phyloP scores from a whole-genome alignment of 2,888 invertebrate genomes.

The Tenthredo livida region DNA sequence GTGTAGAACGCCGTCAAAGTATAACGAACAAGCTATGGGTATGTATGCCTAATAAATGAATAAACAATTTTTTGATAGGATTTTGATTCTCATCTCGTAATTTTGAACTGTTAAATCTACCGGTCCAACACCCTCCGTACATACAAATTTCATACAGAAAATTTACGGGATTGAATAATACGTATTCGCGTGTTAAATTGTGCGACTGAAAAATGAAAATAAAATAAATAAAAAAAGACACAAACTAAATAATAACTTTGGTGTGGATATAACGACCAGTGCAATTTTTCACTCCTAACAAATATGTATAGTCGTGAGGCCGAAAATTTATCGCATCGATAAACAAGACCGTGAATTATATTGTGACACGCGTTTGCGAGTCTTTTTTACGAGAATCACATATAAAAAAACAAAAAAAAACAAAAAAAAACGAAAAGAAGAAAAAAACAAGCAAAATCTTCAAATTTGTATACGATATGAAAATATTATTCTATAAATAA shows the following conservation, averaged over 20 bases:
- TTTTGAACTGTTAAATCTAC: not conserved
- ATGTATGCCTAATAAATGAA: too few relatives aligned
- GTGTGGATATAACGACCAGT: not conserved
- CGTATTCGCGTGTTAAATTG: not conserved
- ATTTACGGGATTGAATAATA: not conserved
- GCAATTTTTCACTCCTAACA: not conserved
- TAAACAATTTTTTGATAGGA: not conserved
- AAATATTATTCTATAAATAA: too few relatives aligned
- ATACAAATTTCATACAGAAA: not conserved
- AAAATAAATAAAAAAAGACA: not conserved
- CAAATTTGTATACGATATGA: too few relatives aligned
- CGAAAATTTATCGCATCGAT: slow-evolving; percentile 3
- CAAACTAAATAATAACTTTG: not conserved
- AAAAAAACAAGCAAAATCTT: too few relatives aligned
- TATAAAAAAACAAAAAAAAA: not conserved
- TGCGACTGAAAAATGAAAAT: too few relatives aligned
- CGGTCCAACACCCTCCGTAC: not conserved
- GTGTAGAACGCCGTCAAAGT: not conserved
- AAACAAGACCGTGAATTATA: slow-evolving; percentile 16
- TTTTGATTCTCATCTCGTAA: not conserved
- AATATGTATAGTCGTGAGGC: not conserved
- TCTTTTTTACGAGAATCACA: too few relatives aligned
- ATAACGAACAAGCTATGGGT: too few relatives aligned
- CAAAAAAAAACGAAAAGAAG: not conserved
- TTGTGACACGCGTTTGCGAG: not conserved